Evolutionary conservation across 2,797 vertebrate species (phyloP).

Genomic region (Gastrophryne carolinensis): DNA sequence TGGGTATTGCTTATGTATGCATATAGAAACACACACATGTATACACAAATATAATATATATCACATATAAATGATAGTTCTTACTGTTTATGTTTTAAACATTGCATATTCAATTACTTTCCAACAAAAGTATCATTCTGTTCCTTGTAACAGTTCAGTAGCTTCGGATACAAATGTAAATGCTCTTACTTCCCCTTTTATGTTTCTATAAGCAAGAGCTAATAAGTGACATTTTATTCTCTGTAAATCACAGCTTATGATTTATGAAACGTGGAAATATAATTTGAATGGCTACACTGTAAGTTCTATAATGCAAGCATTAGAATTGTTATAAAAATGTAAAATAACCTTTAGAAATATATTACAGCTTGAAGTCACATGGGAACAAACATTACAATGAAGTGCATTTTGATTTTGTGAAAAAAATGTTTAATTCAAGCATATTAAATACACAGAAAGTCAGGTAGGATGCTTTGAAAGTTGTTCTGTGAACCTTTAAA

Average conservation of each 20-base stretch:
- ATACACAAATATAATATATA: too few species aligned
- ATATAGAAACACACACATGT: too few species aligned
- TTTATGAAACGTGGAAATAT: not conserved
- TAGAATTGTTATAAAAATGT: not conserved
- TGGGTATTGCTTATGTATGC: too few species aligned
- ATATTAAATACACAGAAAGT: not conserved
- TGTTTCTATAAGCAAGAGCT: not conserved
- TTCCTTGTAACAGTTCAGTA: not conserved
- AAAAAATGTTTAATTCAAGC: not conserved
- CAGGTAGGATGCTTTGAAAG: not conserved
- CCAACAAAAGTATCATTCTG: not conserved
- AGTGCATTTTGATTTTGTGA: not conserved
- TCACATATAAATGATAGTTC: too few species aligned
- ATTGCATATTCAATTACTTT: too few species aligned
- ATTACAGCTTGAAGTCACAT: not conserved
- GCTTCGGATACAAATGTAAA: not conserved
- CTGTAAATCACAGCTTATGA: not conserved
- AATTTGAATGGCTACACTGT: not conserved
- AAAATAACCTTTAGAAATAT: not conserved
- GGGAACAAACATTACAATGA: not conserved
- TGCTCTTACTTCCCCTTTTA: not conserved
- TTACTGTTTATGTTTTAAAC: too few species aligned
- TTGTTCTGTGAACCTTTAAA: not conserved
- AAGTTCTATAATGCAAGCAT: not conserved
- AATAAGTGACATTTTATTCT: not conserved